Evolutionary conservation across 1,140 invertebrate genomes (phyloP), one percentile per base, ranked within the genome.

Genomic region (Drosophila rhopaloa): DNA sequence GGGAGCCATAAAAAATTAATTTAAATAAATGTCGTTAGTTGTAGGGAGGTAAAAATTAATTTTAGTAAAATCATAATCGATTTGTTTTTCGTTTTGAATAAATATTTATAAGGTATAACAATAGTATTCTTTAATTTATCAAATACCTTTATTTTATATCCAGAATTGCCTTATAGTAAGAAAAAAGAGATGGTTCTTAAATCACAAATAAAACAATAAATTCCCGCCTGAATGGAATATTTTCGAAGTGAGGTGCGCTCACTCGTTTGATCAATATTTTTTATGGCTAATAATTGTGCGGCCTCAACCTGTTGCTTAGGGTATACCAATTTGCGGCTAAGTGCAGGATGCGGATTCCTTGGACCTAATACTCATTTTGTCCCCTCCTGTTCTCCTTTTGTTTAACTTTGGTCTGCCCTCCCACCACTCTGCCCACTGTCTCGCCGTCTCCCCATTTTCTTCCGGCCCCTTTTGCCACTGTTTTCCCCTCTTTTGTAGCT

Each of bases 221-320:
- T 43, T 24, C 9, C 4, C n/a, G 27, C 6, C 37, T n/a, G n/a
- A 27, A 65, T 46, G n/a, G 5, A 9, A 32, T 37, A 38, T 40
- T 16, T 55, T 14, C 62, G 24, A 9, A 11, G 48, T 13, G 19
- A 1, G 10, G n/a, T 37, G 47, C 24, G n/a, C 24, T 7, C 8
- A 29, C 32, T 62, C 58, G 38, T 63, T 63, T 5, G 10, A 65
- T 66, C 60, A 67, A 68, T 68, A 68, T 32, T 29, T 19, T 53
- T 32, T 24, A 54, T 65, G 61, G 63, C 58, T 50, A 63, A 67
- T 63, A 41, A 66, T 29, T 43, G 16, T 1, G 4, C 0, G 11
- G 5, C 13, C n/a, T 7, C 14, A 51, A 66, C 65, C 65, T 68
- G 65, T 68, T 68, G 65, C 47, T 9, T 44, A 44, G 60, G 10